Percentiles rank a stretch among this genome's conserved stretches.
Conservation (phyloP, 2,888 invertebrate species). For the Hetaerina titia region DNA sequence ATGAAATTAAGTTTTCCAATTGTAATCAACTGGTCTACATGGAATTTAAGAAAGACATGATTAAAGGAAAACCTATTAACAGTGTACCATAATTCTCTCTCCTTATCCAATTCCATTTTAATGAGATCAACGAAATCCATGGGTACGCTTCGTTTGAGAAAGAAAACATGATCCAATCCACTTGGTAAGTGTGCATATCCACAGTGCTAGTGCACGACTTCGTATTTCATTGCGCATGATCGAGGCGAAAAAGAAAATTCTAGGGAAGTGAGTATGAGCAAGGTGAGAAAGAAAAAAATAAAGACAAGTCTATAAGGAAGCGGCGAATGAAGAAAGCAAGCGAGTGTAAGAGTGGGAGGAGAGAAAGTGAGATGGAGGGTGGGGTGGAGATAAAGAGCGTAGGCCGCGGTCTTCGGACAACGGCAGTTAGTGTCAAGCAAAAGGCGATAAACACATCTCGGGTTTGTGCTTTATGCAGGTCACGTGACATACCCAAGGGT, state of each 20-base stretch:
- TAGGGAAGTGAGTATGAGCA: neutral
- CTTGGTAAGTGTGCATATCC: neutral
- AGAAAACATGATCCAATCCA: neutral
- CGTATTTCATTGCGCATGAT: neutral
- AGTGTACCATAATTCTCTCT: neutral
- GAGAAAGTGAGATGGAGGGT: neutral
- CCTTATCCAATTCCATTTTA: neutral
- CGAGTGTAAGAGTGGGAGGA: neutral
- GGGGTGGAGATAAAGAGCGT: neutral
- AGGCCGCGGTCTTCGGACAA: conserved; percentile 34
- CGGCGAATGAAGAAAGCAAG: conserved; percentile 15
- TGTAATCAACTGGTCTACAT: no score
- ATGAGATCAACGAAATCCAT: neutral
- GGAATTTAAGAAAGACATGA: neutral
- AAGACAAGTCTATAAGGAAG: conserved; percentile 30
- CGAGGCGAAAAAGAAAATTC: neutral
- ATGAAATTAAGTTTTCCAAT: no score
- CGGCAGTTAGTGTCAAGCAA: conserved; percentile 33
- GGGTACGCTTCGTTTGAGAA: neutral
- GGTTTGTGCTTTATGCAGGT: conserved; percentile 57
- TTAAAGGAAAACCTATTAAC: neutral
- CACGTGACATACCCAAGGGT: conserved; percentile 49
- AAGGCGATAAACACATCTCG: conserved; percentile 55
- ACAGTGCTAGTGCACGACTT: neutral
- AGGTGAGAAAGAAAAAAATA: neutral